Conservation (phyloP, 2,113 vertebrate genomes). For the Stigmatopora argus region DNA sequence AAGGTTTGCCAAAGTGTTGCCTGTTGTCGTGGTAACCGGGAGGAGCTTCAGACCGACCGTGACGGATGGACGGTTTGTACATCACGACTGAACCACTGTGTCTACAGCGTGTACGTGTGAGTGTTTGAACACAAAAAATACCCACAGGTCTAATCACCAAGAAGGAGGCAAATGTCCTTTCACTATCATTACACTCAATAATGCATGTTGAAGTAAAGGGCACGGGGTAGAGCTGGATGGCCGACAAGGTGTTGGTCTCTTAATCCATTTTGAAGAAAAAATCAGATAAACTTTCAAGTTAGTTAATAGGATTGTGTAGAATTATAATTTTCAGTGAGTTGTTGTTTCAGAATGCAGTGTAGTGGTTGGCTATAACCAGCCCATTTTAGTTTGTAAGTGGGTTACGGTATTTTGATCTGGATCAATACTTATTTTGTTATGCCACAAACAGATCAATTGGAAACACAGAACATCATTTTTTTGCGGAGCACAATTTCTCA, state of each 20-base stretch:
- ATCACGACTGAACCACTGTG: neutral
- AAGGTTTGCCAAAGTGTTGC: constrained; percentile 4
- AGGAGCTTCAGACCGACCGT: neutral
- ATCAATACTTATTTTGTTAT: too few relatives aligned
- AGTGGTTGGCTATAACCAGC: too few relatives aligned
- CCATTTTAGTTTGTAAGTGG: too few relatives aligned
- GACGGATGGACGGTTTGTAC: constrained; percentile 3
- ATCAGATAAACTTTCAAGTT: neutral
- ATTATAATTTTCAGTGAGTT: too few relatives aligned
- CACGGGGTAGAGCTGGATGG: neutral
- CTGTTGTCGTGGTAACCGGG: constrained; percentile 24
- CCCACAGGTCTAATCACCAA: constrained; percentile 5
- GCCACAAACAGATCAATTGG: too few relatives aligned
- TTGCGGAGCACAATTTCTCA: too few relatives aligned
- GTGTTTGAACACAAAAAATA: constrained; percentile 22
- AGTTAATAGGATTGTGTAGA: too few relatives aligned
- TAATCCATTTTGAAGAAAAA: neutral
- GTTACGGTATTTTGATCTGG: too few relatives aligned
- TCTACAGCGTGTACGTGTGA: neutral
- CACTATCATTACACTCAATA: constrained; percentile 14
- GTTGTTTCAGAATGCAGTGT: too few relatives aligned
- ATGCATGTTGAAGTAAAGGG: constrained; percentile 18
- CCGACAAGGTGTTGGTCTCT: neutral
- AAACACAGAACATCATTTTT: too few relatives aligned
- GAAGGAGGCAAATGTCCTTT: constrained; percentile 1